Conservation (phyloP, 2,113 vertebrate species). For the Cheirogaleus medius region DNA sequence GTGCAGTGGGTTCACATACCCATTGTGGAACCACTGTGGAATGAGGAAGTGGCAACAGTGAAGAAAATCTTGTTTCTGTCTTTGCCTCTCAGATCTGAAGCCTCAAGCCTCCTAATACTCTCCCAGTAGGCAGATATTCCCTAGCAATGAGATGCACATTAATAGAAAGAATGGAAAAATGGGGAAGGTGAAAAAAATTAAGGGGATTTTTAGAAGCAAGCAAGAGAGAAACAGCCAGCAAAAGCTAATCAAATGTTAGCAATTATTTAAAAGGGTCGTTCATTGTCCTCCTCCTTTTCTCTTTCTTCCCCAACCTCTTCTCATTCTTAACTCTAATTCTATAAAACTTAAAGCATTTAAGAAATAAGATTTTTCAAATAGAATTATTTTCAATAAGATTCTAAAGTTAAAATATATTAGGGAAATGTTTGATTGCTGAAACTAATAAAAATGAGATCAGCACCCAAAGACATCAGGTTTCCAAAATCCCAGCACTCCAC, state of each 20-base stretch:
- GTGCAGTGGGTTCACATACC: neutral
- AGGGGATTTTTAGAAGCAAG: neutral
- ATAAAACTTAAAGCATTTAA: neutral
- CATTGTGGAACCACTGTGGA: neutral
- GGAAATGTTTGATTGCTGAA: neutral
- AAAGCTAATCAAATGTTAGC: neutral
- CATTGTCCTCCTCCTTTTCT: neutral
- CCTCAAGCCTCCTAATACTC: neutral
- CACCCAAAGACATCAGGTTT: neutral
- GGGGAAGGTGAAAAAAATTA: neutral
- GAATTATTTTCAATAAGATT: neutral
- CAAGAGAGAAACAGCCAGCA: neutral
- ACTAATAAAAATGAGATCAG: slow-evolving; percentile 12
- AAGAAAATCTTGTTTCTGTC: neutral
- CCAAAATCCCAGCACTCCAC: neutral
- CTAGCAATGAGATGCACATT: neutral
- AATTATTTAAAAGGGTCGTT: neutral
- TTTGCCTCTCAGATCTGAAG: neutral
- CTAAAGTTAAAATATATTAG: neutral
- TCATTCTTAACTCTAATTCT: neutral
- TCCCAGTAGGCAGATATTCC: neutral
- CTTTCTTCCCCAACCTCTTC: neutral
- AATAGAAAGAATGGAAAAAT: neutral
- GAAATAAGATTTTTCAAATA: neutral
- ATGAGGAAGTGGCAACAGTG: neutral